Base-by-base conservation (phyloP, 2,888 invertebrate genomes). In the Sclerodermus sp. region DNA sequence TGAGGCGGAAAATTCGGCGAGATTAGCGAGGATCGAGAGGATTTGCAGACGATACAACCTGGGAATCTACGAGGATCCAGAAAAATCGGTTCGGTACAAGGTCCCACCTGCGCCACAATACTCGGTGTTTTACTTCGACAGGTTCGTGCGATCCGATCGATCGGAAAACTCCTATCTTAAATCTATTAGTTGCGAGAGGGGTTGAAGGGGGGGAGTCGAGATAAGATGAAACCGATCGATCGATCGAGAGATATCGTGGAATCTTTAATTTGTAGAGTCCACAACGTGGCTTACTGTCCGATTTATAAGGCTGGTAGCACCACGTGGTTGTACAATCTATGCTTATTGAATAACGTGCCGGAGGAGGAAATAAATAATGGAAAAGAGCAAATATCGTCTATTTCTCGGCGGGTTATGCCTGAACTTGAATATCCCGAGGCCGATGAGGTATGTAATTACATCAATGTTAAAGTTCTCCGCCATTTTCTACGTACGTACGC, bases 221-320 rank as follows among this genome's bases (percentile, higher is more conserved):
- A n/a, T n/a, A n/a, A n/a, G n/a, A n/a, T n/a, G n/a, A n/a, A n/a
- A n/a, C n/a, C n/a, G n/a, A n/a, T n/a, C n/a, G n/a, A n/a, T n/a
- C n/a, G n/a, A n/a, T n/a, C n/a, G 8, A 23, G 23, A 34, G 12
- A 34, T 8, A 34, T 34, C 10, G 13, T 34, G 34, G 10, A 9
- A 30, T 30, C 30, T 30, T 30, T 30, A 9, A 9, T 10, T 34
- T 55, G 5, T 57, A 80, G 80, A 53, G 57, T 60, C 5, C 73
- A 78, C 58, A 72, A 74, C 45, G 46, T 81, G 45, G 78, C 80
- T 0, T 81, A 79, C 68, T 81, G 81, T 57, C 81, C 81, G 3
- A 71, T 81, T 17, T 81, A 81, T 66, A 81, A 81, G 68, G 78
- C 81, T 12, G 80, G 77, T 5, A 80, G 79, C 6, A 79, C 81